Evolutionary conservation across 1,140 invertebrate genomes (phyloP).

Genomic region (Bombus superbus): DNA sequence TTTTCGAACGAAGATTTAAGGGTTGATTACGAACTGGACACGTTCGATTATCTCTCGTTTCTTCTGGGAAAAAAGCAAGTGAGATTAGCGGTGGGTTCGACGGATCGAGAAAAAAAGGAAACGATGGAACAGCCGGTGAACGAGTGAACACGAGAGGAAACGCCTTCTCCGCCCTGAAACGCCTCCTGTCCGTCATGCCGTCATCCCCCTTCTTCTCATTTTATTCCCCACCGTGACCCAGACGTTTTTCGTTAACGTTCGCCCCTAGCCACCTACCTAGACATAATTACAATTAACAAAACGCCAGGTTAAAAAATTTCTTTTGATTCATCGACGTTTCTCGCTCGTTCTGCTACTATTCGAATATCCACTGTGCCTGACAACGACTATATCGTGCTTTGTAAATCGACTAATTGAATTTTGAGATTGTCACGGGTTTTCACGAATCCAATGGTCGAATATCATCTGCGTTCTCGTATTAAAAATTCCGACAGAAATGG

Average conservation of each 20-base stretch:
- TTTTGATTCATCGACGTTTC: conserved; percentile 17
- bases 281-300: conserved; percentile 77
- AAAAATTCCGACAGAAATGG: too few relatives aligned
- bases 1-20: not conserved
- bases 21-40: not conserved
- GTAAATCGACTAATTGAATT: not conserved
- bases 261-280: conserved; percentile 66
- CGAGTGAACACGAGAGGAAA: conserved; percentile 71
- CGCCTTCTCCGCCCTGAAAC: conserved; percentile 74
- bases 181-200: conserved; percentile 79
- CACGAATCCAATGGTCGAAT: not conserved
- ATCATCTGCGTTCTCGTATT: not conserved
- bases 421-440: not conserved
- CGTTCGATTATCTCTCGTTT: conserved; percentile 9
- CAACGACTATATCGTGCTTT: not conserved
- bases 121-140: conserved; percentile 72
- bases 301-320: conserved; percentile 61
- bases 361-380: not conserved
- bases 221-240: conserved; percentile 84
- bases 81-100: not conserved
- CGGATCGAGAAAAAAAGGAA: conserved; percentile 33
- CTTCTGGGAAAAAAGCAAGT: not conserved
- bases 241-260: conserved; percentile 77
- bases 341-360: not conserved
- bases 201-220: conserved; percentile 76